phyloP scores from a whole-genome alignment of 2,888 invertebrate genomes.

The Hartigia nigra region DNA sequence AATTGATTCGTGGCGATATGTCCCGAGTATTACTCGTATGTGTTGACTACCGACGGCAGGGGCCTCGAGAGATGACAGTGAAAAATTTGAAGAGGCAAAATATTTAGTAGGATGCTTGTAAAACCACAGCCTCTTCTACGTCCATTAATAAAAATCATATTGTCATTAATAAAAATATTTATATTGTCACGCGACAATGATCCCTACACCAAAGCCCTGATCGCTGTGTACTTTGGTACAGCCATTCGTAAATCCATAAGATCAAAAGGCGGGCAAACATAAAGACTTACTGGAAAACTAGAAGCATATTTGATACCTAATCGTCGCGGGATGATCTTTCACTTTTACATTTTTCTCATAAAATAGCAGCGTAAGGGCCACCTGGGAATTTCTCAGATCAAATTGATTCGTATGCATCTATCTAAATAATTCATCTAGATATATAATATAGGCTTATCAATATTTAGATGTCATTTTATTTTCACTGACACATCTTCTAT shows the following conservation, averaged over 20 bases:
- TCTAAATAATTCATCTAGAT: slow-evolving; percentile 32
- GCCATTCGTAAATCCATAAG: background rate
- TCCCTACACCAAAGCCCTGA: background rate
- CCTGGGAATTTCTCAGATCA: slow-evolving; percentile 45
- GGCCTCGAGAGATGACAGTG: slow-evolving; percentile 23
- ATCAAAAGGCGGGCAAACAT: background rate
- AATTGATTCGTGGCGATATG: slow-evolving; percentile 1
- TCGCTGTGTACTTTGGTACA: background rate
- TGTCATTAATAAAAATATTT: slow-evolving; percentile 52
- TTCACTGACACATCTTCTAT: background rate
- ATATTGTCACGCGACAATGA: slow-evolving; percentile 26
- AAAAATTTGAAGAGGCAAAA: slow-evolving; percentile 29
- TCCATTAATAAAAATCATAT: slow-evolving; percentile 59
- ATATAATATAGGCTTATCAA: slow-evolving; percentile 27
- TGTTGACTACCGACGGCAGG: slow-evolving; percentile 15
- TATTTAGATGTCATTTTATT: slow-evolving; percentile 5
- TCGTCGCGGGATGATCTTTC: slow-evolving; percentile 48
- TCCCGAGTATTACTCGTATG: background rate
- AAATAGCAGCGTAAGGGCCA: slow-evolving; percentile 33
- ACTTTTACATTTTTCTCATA: slow-evolving; percentile 31
- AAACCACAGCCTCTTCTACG: slow-evolving; percentile 16
- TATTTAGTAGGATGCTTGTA: slow-evolving; percentile 29
- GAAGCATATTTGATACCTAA: slow-evolving; percentile 34
- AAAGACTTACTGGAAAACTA: slow-evolving; percentile 4
- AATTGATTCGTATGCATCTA: slow-evolving; percentile 43